Conservation (phyloP, 2,113 vertebrate species). For the Sakesphorus luctuosus region DNA sequence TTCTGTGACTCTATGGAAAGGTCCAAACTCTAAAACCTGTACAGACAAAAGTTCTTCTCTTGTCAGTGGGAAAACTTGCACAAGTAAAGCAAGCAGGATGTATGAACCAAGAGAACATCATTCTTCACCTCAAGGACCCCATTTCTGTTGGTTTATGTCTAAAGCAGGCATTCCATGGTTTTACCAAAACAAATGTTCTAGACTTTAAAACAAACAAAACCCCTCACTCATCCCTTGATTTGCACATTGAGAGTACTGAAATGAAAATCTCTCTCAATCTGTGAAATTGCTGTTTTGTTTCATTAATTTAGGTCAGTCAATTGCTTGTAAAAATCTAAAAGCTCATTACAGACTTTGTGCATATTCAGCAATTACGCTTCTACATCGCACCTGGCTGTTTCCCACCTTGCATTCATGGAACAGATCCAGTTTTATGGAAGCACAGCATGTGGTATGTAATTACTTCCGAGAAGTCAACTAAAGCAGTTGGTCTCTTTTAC, state of each 20-base stretch:
- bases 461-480: conserved; percentile 6
- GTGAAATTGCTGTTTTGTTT: background rate
- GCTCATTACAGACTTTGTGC: background rate
- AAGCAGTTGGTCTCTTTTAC: conserved; percentile 43
- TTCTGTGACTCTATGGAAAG: background rate
- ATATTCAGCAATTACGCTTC: background rate
- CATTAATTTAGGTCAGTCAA: background rate
- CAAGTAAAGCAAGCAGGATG: background rate
- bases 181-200: background rate
- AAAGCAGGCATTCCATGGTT: background rate
- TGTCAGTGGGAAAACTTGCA: background rate
- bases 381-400: background rate
- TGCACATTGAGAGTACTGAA: background rate
- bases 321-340: background rate
- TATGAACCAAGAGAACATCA: background rate
- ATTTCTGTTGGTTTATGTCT: background rate
- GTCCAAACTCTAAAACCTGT: background rate
- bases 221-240: background rate
- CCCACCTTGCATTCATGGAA: background rate
- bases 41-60: background rate
- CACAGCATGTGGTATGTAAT: conserved; percentile 33
- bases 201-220: background rate
- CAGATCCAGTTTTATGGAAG: background rate
- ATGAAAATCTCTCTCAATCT: background rate
- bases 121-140: background rate